These are phyloP conservation scores for Tachuris rubrigastra DNA, from an alignment of 2,113 vertebrate genomes.

Conservation along the genomic window DNA sequence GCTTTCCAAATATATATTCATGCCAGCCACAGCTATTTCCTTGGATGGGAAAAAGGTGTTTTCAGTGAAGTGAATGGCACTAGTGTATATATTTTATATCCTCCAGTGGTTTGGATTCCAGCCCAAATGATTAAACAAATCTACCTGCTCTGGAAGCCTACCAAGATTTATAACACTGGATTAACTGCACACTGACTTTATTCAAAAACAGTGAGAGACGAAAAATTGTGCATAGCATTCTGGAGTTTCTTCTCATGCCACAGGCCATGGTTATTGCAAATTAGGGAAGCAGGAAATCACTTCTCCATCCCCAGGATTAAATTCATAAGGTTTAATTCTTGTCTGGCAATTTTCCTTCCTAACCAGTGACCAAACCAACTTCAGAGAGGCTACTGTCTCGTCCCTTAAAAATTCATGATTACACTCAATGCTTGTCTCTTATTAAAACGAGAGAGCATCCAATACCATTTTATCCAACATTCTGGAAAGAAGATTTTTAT, in stretches of 20 bases:
- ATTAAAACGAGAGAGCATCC: not conserved
- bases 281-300: constrained; percentile 31
- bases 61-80: constrained; percentile 45
- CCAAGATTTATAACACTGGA: constrained; percentile 40
- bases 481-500: constrained; percentile 25
- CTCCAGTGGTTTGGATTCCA: constrained; percentile 54
- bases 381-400: not conserved
- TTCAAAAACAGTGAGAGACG: constrained; percentile 36
- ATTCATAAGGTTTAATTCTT: constrained; percentile 31
- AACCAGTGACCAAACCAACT: not conserved
- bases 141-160: constrained; percentile 53
- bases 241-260: constrained; percentile 9
- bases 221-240: constrained; percentile 22
- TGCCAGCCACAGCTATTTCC: constrained; percentile 65
- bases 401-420: constrained; percentile 23
- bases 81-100: constrained; percentile 41
- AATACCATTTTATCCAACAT: not conserved
- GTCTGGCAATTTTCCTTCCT: constrained; percentile 18
- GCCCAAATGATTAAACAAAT: constrained; percentile 63
- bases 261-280: not conserved
- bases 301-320: constrained; percentile 22
- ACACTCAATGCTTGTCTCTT: not conserved
- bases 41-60: constrained; percentile 58
- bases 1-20: constrained; percentile 57
- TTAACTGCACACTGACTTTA: constrained; percentile 59